Conservation (phyloP, 23 tunicate genomes). For the Botrylloides violaceus region DNA sequence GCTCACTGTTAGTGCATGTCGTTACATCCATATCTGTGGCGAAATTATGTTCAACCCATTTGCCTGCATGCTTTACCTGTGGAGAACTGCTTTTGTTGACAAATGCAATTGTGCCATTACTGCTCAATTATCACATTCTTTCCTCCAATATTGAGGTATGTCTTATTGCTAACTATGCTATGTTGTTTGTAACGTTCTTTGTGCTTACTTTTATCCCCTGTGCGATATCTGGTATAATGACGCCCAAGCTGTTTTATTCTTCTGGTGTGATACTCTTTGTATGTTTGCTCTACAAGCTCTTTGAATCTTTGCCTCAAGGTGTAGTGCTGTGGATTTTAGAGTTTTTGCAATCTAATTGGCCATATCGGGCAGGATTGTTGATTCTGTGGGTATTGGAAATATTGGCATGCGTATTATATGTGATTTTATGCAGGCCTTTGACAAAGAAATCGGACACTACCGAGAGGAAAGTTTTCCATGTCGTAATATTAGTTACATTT, state of each 20-base stretch:
- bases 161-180: background rate
- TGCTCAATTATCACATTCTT: background rate
- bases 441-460: conserved; percentile 30
- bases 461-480: conserved; percentile 69
- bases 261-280: conserved; percentile 1
- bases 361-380: background rate
- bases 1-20: background rate
- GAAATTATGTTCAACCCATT: background rate
- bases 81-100: conserved; percentile 9
- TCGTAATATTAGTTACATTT: conserved; percentile 55
- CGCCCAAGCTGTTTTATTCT: conserved; percentile 10
- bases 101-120: background rate
- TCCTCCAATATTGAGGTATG: background rate
- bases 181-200: conserved; percentile 8
- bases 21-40: background rate
- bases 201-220: background rate
- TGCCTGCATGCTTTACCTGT: conserved; percentile 15
- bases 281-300: conserved; percentile 1
- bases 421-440: background rate
- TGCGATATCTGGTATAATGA: background rate
- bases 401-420: background rate
- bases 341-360: conserved; percentile 1
- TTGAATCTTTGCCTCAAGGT: background rate
- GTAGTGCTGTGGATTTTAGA: background rate
- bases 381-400: conserved; percentile 5